A percentile compares a stretch with the other conserved stretches of the same genome.
phyloP scores from a whole-genome alignment of 2,888 invertebrate species.

The Drosophila fungiperda region DNA sequence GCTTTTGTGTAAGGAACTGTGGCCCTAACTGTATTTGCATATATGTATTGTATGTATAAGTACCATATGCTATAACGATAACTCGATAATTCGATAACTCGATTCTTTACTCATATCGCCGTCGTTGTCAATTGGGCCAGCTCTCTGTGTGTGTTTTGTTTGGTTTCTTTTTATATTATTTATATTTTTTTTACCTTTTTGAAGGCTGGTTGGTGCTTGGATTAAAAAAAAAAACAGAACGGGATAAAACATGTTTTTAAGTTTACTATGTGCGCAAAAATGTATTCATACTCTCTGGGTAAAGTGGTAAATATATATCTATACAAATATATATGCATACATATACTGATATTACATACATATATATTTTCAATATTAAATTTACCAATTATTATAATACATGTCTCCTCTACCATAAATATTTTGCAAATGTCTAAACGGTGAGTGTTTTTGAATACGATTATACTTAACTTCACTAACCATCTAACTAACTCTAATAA shows the following conservation, averaged over 20 bases:
- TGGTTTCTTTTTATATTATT: slow-evolving; percentile 30
- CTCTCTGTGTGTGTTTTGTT: slow-evolving; percentile 58
- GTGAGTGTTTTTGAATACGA: slow-evolving; percentile 85
- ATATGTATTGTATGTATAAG: slow-evolving; percentile 28
- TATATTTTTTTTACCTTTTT: slow-evolving; percentile 49
- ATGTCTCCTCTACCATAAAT: slow-evolving; percentile 81
- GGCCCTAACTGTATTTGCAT: slow-evolving; percentile 40
- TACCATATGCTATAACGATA: slow-evolving; percentile 34
- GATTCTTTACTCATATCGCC: slow-evolving; percentile 36
- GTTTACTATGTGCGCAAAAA: slow-evolving; percentile 72
- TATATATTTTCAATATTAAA: slow-evolving; percentile 50
- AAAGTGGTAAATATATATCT: slow-evolving; percentile 77
- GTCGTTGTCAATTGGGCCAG: slow-evolving; percentile 47
- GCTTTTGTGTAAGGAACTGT: slow-evolving; percentile 52
- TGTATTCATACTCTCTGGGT: slow-evolving; percentile 83
- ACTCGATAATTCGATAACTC: slow-evolving; percentile 22
- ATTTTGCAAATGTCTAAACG: slow-evolving; percentile 82
- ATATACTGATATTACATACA: slow-evolving; percentile 42
- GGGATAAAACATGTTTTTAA: slow-evolving; percentile 69
- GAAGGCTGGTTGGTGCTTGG: slow-evolving; percentile 83
- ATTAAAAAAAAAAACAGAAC: slow-evolving; percentile 56
- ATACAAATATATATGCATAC: slow-evolving; percentile 30
- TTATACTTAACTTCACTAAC: slow-evolving; percentile 53
- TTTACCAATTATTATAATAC: slow-evolving; percentile 58
- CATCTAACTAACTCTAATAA: slow-evolving; percentile 53